Conservation (phyloP, 2,888 invertebrate species). For the Drosophila algonquin region DNA sequence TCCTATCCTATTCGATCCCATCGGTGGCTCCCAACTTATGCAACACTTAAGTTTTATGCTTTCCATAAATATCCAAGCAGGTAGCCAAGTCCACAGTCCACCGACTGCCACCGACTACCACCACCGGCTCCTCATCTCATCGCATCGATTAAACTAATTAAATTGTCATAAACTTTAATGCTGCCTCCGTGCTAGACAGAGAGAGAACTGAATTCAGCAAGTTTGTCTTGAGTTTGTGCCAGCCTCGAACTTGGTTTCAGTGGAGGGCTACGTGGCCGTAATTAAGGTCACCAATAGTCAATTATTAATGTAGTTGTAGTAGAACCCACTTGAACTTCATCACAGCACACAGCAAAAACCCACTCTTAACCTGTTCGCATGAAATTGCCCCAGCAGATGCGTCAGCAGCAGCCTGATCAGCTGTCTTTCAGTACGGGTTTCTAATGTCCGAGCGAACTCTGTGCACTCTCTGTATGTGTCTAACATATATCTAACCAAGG, state of each 20-base stretch:
- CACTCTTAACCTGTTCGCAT: conserved; percentile 25
- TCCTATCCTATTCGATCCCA: conserved; percentile 10
- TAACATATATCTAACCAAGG: conserved; percentile 20
- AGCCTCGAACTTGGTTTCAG: conserved; percentile 10
- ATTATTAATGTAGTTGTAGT: conserved; percentile 17
- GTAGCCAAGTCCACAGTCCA: conserved; percentile 17
- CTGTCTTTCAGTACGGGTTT: conserved; percentile 37
- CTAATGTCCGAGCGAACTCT: conserved; percentile 25
- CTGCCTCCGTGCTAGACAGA: conserved; percentile 6
- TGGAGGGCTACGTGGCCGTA: conserved; percentile 24
- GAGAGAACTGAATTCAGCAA: conserved; percentile 21
- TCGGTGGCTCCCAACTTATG: conserved; percentile 64
- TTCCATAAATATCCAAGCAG: conserved; percentile 66
- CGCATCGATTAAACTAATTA: conserved; percentile 74
- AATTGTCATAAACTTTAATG: conserved; percentile 68
- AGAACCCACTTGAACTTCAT: not conserved
- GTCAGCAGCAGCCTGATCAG: conserved; percentile 45
- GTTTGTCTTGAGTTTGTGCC: conserved; percentile 19
- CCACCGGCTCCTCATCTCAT: conserved; percentile 43
- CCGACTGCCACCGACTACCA: conserved; percentile 45
- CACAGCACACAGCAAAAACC: not conserved
- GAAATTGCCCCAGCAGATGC: conserved; percentile 36
- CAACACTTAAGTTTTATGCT: conserved; percentile 76
- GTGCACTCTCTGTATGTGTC: conserved; percentile 20
- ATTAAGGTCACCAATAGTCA: conserved; percentile 48